Percentiles rank a stretch among this genome's conserved stretches.
These are phyloP conservation scores for Pachypanchax playfairii DNA, from an alignment of 2,113 vertebrate genomes.

Conservation along the genomic window DNA sequence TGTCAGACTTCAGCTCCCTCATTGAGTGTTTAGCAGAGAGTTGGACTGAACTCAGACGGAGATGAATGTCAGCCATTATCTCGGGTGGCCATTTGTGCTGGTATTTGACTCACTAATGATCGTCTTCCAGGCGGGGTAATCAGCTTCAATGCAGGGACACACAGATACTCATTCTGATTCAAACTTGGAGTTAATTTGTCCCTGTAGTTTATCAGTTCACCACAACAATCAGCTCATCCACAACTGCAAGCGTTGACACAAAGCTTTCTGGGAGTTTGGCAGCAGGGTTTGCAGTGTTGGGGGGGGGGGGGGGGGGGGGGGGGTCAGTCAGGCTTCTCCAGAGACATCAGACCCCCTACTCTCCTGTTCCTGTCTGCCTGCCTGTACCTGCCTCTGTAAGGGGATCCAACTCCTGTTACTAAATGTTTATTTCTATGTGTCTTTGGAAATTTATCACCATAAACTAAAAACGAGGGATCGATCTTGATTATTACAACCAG, in stretches of 20 bases:
- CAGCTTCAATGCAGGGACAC: conserved; percentile 20
- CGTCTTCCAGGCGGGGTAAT: conserved; percentile 67
- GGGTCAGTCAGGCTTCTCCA: background rate
- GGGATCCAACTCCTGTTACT: too few species aligned
- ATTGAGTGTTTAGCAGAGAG: conserved; percentile 54
- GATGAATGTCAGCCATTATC: conserved; percentile 79
- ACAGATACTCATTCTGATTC: conserved; percentile 7
- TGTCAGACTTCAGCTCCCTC: conserved; percentile 36
- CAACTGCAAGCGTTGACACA: background rate
- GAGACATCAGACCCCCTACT: conserved; percentile 9
- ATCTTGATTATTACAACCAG: too few species aligned
- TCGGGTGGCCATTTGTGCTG: conserved; percentile 71
- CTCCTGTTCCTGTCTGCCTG: background rate
- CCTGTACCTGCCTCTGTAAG: too few species aligned
- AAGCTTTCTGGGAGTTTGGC: background rate
- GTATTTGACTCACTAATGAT: conserved; percentile 77
- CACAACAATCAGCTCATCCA: conserved; percentile 19
- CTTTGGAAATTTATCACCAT: too few species aligned
- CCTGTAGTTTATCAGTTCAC: conserved; percentile 28
- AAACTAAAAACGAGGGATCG: too few species aligned
- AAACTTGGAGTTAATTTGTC: conserved; percentile 45
- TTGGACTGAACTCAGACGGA: conserved; percentile 71
- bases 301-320: background rate
- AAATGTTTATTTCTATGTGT: too few species aligned
- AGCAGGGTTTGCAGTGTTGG: conserved; percentile 22